Percentiles rank a stretch among this genome's conserved stretches.
phyloP scores from a whole-genome alignment of 2,113 vertebrate species.

The Eulemur rufifrons region DNA sequence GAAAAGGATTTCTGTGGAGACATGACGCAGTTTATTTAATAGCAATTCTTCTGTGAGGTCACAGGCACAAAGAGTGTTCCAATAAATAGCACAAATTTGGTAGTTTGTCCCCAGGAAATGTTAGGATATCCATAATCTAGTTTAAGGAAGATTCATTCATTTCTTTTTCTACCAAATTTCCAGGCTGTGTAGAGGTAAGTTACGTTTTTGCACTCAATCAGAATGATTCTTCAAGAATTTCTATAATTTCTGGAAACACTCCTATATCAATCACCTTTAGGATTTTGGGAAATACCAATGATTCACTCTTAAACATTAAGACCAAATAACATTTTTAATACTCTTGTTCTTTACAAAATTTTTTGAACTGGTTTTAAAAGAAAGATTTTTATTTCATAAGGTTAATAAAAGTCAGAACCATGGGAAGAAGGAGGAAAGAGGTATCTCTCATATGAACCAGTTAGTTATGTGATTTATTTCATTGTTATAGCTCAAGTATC shows the following conservation, averaged over 20 bases:
- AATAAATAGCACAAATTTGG: neutral
- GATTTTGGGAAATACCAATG: neutral
- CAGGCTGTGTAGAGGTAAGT: neutral
- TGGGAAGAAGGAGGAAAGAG: neutral
- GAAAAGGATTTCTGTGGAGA: constrained; percentile 96
- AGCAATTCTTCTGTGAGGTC: neutral
- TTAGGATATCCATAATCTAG: neutral
- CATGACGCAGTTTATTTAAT: neutral
- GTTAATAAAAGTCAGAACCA: neutral
- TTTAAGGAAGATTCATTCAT: neutral
- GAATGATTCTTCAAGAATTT: neutral
- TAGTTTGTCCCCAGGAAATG: neutral
- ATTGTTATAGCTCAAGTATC: neutral
- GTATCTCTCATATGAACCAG: neutral
- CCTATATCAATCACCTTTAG: neutral
- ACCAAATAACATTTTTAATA: neutral
- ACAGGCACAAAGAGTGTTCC: neutral
- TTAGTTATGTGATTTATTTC: neutral
- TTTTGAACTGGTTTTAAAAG: neutral
- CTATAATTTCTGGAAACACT: neutral
- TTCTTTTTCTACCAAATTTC: constrained; percentile 34
- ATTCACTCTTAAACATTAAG: neutral
- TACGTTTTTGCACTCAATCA: neutral
- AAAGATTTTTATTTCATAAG: neutral
- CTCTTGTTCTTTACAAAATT: neutral